Base-by-base conservation (phyloP, 2,113 vertebrate genomes). In the Cyanistes caeruleus region DNA sequence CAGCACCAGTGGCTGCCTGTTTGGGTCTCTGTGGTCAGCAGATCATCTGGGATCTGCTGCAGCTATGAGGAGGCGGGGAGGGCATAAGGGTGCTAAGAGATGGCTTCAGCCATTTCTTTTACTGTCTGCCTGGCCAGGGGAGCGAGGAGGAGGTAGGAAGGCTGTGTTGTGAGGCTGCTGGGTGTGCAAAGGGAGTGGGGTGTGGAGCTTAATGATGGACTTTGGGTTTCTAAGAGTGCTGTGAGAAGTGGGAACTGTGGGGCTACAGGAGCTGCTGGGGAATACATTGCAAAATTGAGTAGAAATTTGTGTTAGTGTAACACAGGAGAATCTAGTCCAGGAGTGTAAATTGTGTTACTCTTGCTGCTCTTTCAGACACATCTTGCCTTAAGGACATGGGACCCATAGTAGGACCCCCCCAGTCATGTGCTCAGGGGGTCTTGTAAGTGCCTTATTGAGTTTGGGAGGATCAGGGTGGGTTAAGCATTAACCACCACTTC, bases 21-120 rank as follows among this genome's bases (percentile, higher is more conserved):
- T 78, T 89, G 86, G 90, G 94, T 96, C 91, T 89, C 89, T 75
- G 80, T 87, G 95, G 91, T 96, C 95, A 95, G 86, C 94, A 90
- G 80, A 81, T 95, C 91, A 95, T 84, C 65, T 95, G 91, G 79
- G 88, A 95, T 95, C 86, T 95, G 94, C 80, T 90, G 72, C 89
- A 95, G 91, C 93, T 84, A 59, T 75, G 96, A 90, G 86, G 60
- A 95, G 83, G 76, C 6, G 1, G 65, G 53, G 72, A 89, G 77
- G 84, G 84, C 59, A 39, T 5, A 77, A 90, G 21, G 55, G 89
- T 88, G 68, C 48, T 67, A 55, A 84, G 72, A 55, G 52, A 22
- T 27, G 13, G 33, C 13, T 75, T 68, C n/a, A 84, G 76, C 35
- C 2, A 10, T 78, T 88, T 86, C 17, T 56, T 51, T 53, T 52